Evolutionary conservation across 2,797 vertebrate genomes (phyloP).

Genomic region (Xiphophorus birchmanni): DNA sequence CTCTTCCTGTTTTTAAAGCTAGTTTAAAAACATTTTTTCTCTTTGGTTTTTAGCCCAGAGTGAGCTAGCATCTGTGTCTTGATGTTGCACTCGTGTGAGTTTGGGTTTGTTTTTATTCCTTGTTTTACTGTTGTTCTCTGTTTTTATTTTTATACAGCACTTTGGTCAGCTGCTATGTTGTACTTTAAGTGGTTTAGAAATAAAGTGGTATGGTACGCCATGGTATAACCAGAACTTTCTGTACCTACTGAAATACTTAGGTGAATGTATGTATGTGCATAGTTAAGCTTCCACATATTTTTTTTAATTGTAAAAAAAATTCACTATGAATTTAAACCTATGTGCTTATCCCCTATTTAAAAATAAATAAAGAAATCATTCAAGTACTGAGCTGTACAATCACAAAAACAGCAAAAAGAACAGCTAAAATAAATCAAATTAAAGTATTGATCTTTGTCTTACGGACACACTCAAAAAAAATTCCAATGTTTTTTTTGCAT

Average conservation of each 20-base stretch:
- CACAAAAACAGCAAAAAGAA: not conserved
- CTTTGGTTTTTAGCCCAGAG: no score
- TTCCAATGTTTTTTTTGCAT: not conserved
- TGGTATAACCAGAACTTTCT: not conserved
- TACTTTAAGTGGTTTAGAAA: no score
- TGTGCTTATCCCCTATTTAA: not conserved
- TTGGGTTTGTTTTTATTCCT: no score
- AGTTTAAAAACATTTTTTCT: no score
- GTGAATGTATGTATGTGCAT: not conserved
- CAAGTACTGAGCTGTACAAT: not conserved
- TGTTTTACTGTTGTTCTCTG: no score
- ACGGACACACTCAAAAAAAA: not conserved
- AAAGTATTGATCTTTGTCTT: not conserved
- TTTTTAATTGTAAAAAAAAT: not conserved
- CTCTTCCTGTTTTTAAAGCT: no score
- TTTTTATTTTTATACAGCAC: no score
- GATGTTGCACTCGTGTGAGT: no score
- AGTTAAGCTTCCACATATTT: not conserved
- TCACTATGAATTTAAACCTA: not conserved
- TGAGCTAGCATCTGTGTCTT: no score
- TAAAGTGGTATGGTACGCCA: no score
- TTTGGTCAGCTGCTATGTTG: no score
- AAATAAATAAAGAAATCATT: no score
- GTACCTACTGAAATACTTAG: not conserved
- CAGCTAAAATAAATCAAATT: not conserved